Evolutionary conservation across 2,113 vertebrate species (phyloP), one percentile per base, ranked within the genome.

Genomic region (Vicugna pacos): DNA sequence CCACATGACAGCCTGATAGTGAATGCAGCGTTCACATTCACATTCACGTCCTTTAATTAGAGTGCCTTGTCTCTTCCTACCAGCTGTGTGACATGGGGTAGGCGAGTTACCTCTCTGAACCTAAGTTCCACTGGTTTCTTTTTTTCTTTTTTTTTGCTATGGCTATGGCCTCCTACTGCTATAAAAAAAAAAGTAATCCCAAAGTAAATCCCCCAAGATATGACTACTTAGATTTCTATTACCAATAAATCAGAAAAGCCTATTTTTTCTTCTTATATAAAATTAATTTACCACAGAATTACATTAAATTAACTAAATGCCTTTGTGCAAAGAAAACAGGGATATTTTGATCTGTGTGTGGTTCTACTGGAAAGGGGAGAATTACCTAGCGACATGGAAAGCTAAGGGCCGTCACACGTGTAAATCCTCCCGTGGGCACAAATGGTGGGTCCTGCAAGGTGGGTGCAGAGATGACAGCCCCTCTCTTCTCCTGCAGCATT

Each of bases 61-160:
- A 12, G 17, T 2, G 22, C 32, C n/a, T 32, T 50, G 28, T 65
- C 48, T 50, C 50, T 32, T 81, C 46, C 56, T 6, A 50, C 8
- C 2, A 52, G 58, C 79, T 80, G 10, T 89, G 52, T 70, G 83
- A 64, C 12, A 1, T 5, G 3, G 32, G 64, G 30, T 19, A 22
- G 77, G 50, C 73, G 77, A 77, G 50, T 60, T 28, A 65, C 52
- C 50, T 92, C 89, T 94, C 87, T 65, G 69, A 96, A 64, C 85
- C 64, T 30, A 62, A 65, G 73, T 19, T 76, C 67, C 46, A 42
- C 4, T 2, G 16, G 42, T 42, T 42, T 42, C 38, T 42, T 42
- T 28, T 56, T 65, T 32, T 79, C 35, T 35, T 42, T 42, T 28
- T 56, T 72, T 32, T 79, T 48, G 56, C 50, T 79, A 42, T 0